Evolutionary conservation across 2,888 invertebrate species (phyloP).

Genomic region (Drosophila kuntzei): DNA sequence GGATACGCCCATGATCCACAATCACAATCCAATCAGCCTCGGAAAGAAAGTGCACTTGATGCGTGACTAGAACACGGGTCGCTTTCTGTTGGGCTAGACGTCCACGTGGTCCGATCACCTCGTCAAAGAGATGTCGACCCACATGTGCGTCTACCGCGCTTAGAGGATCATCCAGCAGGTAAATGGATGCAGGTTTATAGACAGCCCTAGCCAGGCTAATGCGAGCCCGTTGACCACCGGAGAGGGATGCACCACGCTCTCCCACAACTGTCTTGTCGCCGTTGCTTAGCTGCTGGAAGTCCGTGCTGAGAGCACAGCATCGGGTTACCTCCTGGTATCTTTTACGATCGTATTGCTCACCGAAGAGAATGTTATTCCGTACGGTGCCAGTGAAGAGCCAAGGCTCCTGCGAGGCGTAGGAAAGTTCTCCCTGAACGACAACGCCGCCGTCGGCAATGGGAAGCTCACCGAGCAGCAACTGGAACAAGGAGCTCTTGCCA

Average conservation of each 20-base stretch:
- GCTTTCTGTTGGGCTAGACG: constrained; percentile 87
- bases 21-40: constrained; percentile 88
- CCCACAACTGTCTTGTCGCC: constrained; percentile 90
- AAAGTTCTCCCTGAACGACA: constrained; percentile 86
- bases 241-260: constrained; percentile 90
- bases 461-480: constrained; percentile 88
- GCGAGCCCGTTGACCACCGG: constrained; percentile 91
- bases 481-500: constrained; percentile 89
- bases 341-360: constrained; percentile 87
- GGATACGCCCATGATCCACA: constrained; percentile 87
- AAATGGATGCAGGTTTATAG: constrained; percentile 91
- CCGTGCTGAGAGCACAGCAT: constrained; percentile 83
- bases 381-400: constrained; percentile 89
- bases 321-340: constrained; percentile 88
- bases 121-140: constrained; percentile 90
- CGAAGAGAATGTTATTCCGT: constrained; percentile 91
- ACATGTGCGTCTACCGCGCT: constrained; percentile 93
- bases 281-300: constrained; percentile 88
- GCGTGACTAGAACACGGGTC: constrained; percentile 91
- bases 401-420: constrained; percentile 89
- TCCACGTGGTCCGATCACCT: constrained; percentile 88
- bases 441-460: constrained; percentile 86
- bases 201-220: constrained; percentile 90
- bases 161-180: constrained; percentile 92
- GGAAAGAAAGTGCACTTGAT: constrained; percentile 91